Percentiles rank a stretch among this genome's conserved stretches.
Conservation (phyloP, 2,113 vertebrate genomes). For the Athene noctua region DNA sequence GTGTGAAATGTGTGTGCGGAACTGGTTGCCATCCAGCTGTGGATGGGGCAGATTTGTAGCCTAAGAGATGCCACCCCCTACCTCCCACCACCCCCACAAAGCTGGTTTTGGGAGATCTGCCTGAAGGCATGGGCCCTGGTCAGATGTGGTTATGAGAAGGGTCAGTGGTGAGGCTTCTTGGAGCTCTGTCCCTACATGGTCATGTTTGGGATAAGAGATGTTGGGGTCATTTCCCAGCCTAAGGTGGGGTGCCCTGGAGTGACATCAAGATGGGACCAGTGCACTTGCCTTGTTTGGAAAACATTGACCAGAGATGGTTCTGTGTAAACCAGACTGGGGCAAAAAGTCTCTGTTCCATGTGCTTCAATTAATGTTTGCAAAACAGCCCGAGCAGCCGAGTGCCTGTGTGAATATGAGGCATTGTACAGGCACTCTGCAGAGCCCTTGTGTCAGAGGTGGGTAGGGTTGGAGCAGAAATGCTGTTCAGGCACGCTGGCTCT, state of each 20-base stretch:
- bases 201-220: background rate
- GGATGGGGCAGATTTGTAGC: background rate
- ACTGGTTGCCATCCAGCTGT: background rate
- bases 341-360: background rate
- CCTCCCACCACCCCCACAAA: background rate
- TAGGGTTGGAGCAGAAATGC: background rate
- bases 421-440: background rate
- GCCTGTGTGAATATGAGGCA: background rate
- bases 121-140: background rate
- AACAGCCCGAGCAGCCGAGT: background rate
- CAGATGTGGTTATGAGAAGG: background rate
- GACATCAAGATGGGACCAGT: background rate
- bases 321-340: slow-evolving; percentile 23
- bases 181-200: background rate
- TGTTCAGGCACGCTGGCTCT: background rate
- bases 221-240: background rate
- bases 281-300: slow-evolving; percentile 14
- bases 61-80: background rate
- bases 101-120: background rate
- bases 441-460: background rate
- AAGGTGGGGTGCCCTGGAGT: background rate
- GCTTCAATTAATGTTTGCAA: slow-evolving; percentile 10
- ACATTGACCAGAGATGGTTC: background rate
- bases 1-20: background rate
- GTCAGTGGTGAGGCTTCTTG: background rate